These are phyloP conservation scores for Podotricha telesiphe DNA, from an alignment of 2,888 invertebrate species.

Conservation along the genomic window DNA sequence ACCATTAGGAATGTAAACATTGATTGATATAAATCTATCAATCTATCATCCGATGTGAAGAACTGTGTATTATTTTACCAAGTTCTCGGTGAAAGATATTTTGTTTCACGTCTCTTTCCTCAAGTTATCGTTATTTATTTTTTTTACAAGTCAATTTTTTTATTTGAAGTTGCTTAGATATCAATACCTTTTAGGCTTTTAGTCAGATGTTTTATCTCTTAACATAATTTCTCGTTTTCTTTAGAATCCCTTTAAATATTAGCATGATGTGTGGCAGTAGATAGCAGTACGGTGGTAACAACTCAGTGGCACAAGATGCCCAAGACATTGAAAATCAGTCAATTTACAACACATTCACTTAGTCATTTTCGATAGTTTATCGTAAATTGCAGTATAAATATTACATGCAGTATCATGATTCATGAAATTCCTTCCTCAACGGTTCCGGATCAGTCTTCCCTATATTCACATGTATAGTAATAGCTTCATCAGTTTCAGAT, in stretches of 20 bases:
- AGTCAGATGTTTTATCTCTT: no score
- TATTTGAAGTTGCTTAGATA: neutral
- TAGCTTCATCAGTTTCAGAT: conserved; percentile 75
- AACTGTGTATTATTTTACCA: neutral
- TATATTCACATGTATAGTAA: conserved; percentile 78
- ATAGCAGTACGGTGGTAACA: neutral
- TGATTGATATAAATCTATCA: conserved; percentile 6
- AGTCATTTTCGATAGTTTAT: neutral
- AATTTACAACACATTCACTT: neutral
- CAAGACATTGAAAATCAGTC: neutral
- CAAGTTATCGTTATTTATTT: neutral
- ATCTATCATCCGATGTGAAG: neutral
- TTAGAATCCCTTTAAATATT: neutral
- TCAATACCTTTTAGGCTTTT: no score
- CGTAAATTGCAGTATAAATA: no score
- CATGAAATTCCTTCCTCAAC: conserved; percentile 59
- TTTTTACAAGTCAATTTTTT: neutral
- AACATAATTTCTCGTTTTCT: neutral
- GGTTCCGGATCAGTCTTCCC: conserved; percentile 60
- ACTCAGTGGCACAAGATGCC: neutral
- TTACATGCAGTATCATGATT: conserved; percentile 49
- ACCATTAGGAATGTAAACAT: conserved; percentile 35
- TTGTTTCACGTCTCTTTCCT: neutral
- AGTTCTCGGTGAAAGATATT: neutral
- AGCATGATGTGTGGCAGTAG: neutral